phyloP scores from a whole-genome alignment of 1,140 invertebrate species.

The Penaeus vannamei region DNA sequence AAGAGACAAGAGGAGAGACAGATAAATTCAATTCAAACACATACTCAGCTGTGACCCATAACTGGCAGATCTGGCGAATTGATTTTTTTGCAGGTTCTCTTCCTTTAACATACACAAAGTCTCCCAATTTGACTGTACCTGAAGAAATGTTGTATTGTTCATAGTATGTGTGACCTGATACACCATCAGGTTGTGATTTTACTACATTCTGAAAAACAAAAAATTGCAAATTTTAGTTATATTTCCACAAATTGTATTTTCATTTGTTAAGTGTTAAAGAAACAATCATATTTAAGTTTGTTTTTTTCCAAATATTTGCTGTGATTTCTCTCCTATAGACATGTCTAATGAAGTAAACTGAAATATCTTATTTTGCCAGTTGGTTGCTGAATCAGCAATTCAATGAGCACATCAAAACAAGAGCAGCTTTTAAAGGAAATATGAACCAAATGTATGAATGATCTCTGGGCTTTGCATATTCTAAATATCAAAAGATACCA shows the following conservation, averaged over 20 bases:
- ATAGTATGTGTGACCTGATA: slow-evolving; percentile 86
- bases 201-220: slow-evolving; percentile 75
- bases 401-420: neutral
- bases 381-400: too few relatives aligned
- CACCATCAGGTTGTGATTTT: slow-evolving; percentile 75
- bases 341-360: too few relatives aligned
- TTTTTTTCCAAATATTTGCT: too few relatives aligned
- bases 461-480: neutral
- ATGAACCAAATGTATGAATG: slow-evolving; percentile 6
- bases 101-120: slow-evolving; percentile 91
- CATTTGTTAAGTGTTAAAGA: too few relatives aligned
- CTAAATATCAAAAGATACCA: slow-evolving; percentile 46
- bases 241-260: neutral
- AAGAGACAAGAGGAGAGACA: neutral
- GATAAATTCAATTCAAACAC: slow-evolving; percentile 69
- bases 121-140: slow-evolving; percentile 89
- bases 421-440: slow-evolving; percentile 72
- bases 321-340: too few relatives aligned
- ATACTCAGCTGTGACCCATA: slow-evolving; percentile 92
- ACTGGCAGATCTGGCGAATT: slow-evolving; percentile 93
- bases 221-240: neutral
- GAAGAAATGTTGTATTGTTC: slow-evolving; percentile 89
- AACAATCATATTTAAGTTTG: too few relatives aligned
- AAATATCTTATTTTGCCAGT: too few relatives aligned
- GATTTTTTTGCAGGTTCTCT: slow-evolving; percentile 85